Evolutionary conservation across 2,888 invertebrate species (phyloP).

Genomic region (Sipha maydis): DNA sequence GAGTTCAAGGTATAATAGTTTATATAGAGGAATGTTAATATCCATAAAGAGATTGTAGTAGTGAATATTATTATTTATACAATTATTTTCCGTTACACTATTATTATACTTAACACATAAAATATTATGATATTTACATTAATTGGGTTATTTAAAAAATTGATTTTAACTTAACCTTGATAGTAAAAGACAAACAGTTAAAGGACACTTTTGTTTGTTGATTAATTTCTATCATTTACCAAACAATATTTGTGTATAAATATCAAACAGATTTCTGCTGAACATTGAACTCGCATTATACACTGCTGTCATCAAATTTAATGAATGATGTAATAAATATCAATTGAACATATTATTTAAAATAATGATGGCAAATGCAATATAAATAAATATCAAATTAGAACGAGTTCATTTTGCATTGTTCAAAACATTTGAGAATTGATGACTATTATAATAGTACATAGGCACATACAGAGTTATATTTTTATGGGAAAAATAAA

Average conservation of each 20-base stretch:
- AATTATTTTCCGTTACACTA: not conserved
- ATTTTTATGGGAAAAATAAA: not conserved
- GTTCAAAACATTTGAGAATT: not conserved
- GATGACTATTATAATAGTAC: not conserved
- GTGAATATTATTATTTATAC: not conserved
- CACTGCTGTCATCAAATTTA: not conserved
- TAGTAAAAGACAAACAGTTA: not conserved
- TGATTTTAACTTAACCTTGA: not conserved
- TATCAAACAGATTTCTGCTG: not conserved
- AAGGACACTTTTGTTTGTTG: not conserved
- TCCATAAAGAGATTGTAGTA: not conserved
- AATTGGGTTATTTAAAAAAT: not conserved
- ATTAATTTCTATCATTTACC: not conserved
- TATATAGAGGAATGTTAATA: not conserved
- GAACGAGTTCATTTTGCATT: not conserved
- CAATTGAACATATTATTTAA: not conserved
- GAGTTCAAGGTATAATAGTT: not conserved
- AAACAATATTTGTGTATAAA: not conserved
- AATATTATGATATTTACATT: not conserved
- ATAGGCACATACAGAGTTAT: not conserved
- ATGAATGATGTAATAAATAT: not conserved
- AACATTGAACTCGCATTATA: not conserved
- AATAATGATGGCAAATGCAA: not conserved
- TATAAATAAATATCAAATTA: not conserved
- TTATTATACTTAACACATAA: not conserved